Evolutionary conservation across 2,888 invertebrate genomes (phyloP), one percentile per base, ranked within the genome.

Genomic region (Troglohyphantes excavatus): DNA sequence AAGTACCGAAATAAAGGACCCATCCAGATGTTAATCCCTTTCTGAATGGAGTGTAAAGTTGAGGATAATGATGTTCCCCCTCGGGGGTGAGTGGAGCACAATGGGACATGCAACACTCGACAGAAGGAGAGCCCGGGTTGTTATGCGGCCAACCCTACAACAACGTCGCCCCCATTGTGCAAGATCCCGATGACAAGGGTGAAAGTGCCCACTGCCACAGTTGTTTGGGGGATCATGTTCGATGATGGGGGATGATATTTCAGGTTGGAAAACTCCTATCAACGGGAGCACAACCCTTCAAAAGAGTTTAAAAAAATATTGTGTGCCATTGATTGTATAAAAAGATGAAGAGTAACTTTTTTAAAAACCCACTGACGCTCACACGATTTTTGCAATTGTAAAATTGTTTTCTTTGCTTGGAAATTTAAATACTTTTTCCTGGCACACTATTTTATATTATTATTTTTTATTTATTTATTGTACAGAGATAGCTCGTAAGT

Each of bases 111-210:
- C 46, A 67, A 23, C 23, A 61, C 86, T 70, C 86, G 86, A 86
- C 86, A 87, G 87, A 81, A 79, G 87, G n/a, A n/a, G n/a, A n/a
- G 87, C 65, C 46, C 17, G 46, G 78, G 72, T 87, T 87, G 87
- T 87, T 87, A 87, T 87, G 87, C 87, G 87, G 87, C 87, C 67
- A 79, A 87, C 87, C 87, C 72, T 87, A 87, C 79, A 87, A 79
- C 79, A 87, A 87, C 33, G 79, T 7, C 26, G 27, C 1, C 2
- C 17, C 65, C n/a, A 61, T 87, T 79, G 63, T 72, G 9, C 26
- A 9, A 9, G n/a, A 43, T 46, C 46, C 63, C 79, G 65, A 79
- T 79, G 73, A 79, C 79, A 72, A 46, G 61, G 68, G 63, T 13
- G 65, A 43, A 65, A 73, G 63, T 63, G 65, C 83, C 63, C 65